A percentile compares a stretch with the other conserved stretches of the same genome.
Evolutionary conservation across 2,797 vertebrate genomes (phyloP).

Genomic region (Crax fasciolata): DNA sequence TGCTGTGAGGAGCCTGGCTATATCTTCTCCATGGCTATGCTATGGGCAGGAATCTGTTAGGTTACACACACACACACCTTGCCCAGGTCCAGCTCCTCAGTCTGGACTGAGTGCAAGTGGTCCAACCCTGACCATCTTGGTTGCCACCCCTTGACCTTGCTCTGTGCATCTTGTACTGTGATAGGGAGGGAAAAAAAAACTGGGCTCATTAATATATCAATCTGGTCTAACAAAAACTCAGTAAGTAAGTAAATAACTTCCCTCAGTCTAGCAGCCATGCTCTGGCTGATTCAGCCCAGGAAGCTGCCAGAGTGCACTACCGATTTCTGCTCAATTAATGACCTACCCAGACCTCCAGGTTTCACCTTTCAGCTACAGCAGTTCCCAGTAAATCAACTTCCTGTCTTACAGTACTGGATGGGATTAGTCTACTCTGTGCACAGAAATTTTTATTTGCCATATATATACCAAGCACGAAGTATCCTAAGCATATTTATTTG

Average conservation of each 20-base stretch:
- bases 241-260: background rate
- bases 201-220: background rate
- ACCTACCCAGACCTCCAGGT: background rate
- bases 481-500: background rate
- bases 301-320: background rate
- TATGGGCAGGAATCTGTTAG: background rate
- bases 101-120: background rate
- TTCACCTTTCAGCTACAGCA: background rate
- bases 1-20: background rate
- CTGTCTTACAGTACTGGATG: background rate
- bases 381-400: background rate
- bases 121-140: background rate
- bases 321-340: background rate
- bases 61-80: background rate
- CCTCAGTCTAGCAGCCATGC: background rate
- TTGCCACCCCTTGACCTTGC: background rate
- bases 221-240: background rate
- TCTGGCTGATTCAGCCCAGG: background rate
- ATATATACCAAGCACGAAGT: background rate
- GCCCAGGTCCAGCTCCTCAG: background rate
- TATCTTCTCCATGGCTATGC: background rate
- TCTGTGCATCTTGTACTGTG: background rate
- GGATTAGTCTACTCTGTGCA: accelerated
- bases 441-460: background rate
- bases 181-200: background rate